These are phyloP conservation scores for Myopa tessellatipennis DNA, from an alignment of 2,888 invertebrate genomes.

Conservation along the genomic window DNA sequence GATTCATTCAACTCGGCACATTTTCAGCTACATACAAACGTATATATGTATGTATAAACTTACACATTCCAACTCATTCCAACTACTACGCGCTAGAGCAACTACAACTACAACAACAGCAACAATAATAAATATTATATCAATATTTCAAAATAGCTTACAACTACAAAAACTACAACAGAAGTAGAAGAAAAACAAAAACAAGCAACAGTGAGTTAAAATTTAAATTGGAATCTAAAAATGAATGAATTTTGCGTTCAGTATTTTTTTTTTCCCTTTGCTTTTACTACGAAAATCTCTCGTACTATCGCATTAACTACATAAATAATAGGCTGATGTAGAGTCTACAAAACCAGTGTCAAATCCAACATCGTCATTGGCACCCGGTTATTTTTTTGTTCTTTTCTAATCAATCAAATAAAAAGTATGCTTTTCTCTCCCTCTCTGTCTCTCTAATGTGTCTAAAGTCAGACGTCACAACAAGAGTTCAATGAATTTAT, in stretches of 20 bases:
- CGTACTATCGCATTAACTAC: neutral
- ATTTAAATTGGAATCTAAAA: constrained; percentile 22
- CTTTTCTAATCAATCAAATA: too few species aligned
- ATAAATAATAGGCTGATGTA: neutral
- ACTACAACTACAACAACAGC: neutral
- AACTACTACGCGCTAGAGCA: too few species aligned
- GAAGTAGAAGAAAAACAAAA: neutral
- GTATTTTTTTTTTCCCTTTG: neutral
- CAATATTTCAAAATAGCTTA: constrained; percentile 29
- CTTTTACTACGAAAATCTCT: neutral
- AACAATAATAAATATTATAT: neutral
- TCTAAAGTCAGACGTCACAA: constrained; percentile 1
- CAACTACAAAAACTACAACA: constrained; percentile 18
- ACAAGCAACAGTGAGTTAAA: constrained; percentile 1
- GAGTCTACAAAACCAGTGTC: too few species aligned
- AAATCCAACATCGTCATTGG: too few species aligned
- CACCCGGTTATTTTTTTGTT: too few species aligned
- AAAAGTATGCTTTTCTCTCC: too few species aligned
- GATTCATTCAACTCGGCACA: constrained; percentile 1
- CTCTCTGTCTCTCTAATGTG: neutral
- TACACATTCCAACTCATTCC: too few species aligned
- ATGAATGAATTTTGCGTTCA: constrained; percentile 29
- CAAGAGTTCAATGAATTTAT: constrained; percentile 34
- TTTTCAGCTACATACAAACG: neutral
- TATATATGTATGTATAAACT: neutral